Base-by-base conservation (phyloP, 2,797 vertebrate species). In the Amazona ochrocephala region DNA sequence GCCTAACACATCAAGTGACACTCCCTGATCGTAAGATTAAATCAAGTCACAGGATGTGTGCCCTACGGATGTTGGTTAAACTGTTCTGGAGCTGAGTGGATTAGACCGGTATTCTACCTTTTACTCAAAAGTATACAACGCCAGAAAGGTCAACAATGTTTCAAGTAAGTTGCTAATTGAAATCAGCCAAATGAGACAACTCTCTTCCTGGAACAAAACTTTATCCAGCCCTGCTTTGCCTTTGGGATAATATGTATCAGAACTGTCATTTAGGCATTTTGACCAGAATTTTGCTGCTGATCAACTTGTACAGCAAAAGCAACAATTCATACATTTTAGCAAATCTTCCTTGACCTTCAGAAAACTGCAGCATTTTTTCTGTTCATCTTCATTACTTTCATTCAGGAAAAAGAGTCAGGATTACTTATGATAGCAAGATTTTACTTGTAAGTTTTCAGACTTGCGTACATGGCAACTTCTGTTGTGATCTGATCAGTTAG, bases 21-120 rank as follows among this genome's bases (percentile, higher is more conserved):
- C 89, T 96, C 93, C 82, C 87, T 87, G 84, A 97, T 97, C 93
- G 74, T 84, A 95, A 96, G 96, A 96, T 97, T 96, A 97, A 97
- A 95, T 91, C 83, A 93, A 97, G 95, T 97, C 97, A 97, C 93
- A 97, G 92, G 97, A 97, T 97, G 64, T 85, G 60, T 96, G 93
- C 96, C 97, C 96, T 95, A 84, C 4, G 87, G 97, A 73, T 90
- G 94, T 87, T 94, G 93, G 94, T 94, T 96, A 96, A 97, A 88
- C 78, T 81, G 44, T 90, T 97, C 96, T 96, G 94, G 96, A 96
- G 62, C 81, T 93, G 94, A 96, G 96, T 95, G 93, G 96, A 95
- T 97, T 97, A 97, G 78, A 97, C 96, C 91, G 87, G 97, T 90
- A 96, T 92, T 82, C 94, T 96, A 74, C 66, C 5, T 96, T 97